Base-by-base conservation (phyloP, 30 jellyfish, hydroid and myxozoan genomes). In the Aurelia coerulea region DNA sequence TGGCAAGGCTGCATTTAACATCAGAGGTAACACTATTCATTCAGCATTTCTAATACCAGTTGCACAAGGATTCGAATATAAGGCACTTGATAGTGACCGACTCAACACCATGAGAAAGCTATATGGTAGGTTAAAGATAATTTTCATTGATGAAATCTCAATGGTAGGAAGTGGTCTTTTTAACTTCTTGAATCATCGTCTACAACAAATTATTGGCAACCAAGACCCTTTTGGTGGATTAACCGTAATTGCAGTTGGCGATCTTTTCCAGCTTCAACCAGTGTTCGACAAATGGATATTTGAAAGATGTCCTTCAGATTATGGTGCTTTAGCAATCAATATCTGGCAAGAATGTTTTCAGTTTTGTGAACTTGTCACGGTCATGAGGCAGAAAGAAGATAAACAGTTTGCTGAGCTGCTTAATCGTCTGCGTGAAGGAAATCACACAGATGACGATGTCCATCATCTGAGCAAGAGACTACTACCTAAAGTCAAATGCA, bases 31-130 rank as follows among this genome's bases (percentile, higher is more conserved):
- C 80, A 74, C 85, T 35, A 11, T 74, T 74, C 85, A 74, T 74
- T 41, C 85, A 8, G 85, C 85, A 7, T 74, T 74, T 46, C 75
- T n/a, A 41, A 53, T 74, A 7, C 75, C 76, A 6, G 85, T 83
- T 7, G 64, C 16, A 34, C 11, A 46, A 11, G 81, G 84, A 16
- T 50, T 54, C 58, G 33, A 50, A 7, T 76, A 76, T 59, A 10
- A 29, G 33, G 68, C 69, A 10, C 68, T 69, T 10, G 80, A 69
- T 18, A 13, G 68, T 10, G 80, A 69, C 69, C 29, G 85, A 41
- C 37, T 74, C 17, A 53, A 53, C 15, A 74, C 74, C 10, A 41
- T 74, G 67, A 35, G 80, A 52, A 10, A 74, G 8, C n/a, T 37
- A 14, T 53, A 6, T 74, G 37, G 23, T 74, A 74, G 51, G 34